Evolutionary conservation across 2,888 invertebrate species (phyloP), one percentile per base, ranked within the genome.

Genomic region (Drosophila kuntzei): DNA sequence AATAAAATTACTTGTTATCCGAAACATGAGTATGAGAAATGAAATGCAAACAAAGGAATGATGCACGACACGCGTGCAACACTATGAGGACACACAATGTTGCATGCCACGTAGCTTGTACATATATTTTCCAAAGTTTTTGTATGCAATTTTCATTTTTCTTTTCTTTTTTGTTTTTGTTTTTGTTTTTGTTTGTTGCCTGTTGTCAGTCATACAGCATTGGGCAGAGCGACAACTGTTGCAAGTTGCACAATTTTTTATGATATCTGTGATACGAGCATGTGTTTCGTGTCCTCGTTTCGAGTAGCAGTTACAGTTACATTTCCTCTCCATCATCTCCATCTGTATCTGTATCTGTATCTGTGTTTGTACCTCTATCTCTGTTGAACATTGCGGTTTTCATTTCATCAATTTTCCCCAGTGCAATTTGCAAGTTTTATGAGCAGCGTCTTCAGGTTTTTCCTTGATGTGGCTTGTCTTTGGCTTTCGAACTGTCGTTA

Each of bases 361-460:
- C 9, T 27, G n/a, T 46, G 5, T 4, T 8, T 39, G 18, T 18
- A 9, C 16, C 20, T 41, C 9, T 34, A 7, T 16, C 20, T 49
- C 49, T 36, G n/a, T 22, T 14, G 5, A 8, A 34, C 43, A 32
- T 36, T 71, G 39, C 34, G 68, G 27, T 51, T 73, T 66, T 50
- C 77, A 73, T 76, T 76, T 77, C 76, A 57, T 77, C 76, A 76
- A 73, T 73, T 66, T 74, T 71, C 47, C 54, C 41, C 57, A 47
- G 29, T 65, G 63, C 71, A 79, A 75, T 78, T 78, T 75, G 76
- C 79, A 79, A 76, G 76, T 79, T 79, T 79, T 79, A 79, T 76
- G 79, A 41, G 63, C 69, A 47, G 5, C 20, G 43, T 61, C 46
- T 62, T 70, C 41, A 22, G 22, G 11, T 50, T 63, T 37, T 36